Evolutionary conservation across 2,113 vertebrate genomes (phyloP), one percentile per base, ranked within the genome.

Genomic region (Hepsetus odoe): DNA sequence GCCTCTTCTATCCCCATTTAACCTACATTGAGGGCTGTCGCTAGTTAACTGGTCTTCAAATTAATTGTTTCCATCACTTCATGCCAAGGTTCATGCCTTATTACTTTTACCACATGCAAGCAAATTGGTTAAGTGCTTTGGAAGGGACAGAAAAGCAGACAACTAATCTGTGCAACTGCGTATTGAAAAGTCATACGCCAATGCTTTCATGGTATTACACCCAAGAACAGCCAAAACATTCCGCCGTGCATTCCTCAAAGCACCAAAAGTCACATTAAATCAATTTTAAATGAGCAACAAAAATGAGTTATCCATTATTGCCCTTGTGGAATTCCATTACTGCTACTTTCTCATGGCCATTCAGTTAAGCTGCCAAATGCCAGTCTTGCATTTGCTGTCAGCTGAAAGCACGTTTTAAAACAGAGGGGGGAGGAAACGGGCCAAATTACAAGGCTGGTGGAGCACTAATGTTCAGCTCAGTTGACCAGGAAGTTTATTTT

Each of bases 1-100:
- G 80, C 61, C 64, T 80, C 55, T 64, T 84, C 35, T 84, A 70
- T 80, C 49, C 46, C 74, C 62, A 80, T 79, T 84, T 81, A 80
- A 77, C 78, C 62, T 66, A 71, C 62, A 77, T 83, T 83, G 77
- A 66, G 69, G 65, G 61, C 40, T 55, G 51, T 49, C 58, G 14
- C 51, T 70, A 79, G 46, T 82, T 70, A 78, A 58, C 61, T 24
- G 26, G 74, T 61, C 55, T 53, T 69, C 68, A 72, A 82, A 77
- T 77, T 22, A 73, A 73, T 73, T 67, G 76, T 69, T 82, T 76
- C 62, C 68, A 72, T 62, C 44, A 20, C 68, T 64, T 79, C 59
- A 72, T 79, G 77, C 77, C 77, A 79, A 49, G 61, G 59, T 77
- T 81, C 66, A 77, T 82, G 73, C 74, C 69, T 82, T 73, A 77